phyloP scores from a whole-genome alignment of 1,140 invertebrate species.

The Apolygus lucorum region DNA sequence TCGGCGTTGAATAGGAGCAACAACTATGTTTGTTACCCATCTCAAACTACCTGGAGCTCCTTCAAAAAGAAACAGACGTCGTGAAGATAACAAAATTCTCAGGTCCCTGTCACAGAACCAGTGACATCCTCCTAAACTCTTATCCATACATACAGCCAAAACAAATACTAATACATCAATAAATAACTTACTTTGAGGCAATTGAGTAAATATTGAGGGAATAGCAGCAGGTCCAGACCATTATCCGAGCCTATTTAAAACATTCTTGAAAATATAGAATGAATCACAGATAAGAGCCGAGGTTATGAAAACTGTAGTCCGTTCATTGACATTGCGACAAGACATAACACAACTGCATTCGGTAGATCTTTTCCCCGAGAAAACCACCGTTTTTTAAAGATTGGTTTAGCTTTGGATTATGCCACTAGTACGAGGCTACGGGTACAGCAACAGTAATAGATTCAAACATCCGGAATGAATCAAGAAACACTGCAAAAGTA shows the following conservation, averaged over 20 bases:
- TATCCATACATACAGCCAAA: too few relatives aligned
- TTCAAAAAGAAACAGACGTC: too few relatives aligned
- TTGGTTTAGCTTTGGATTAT: too few relatives aligned
- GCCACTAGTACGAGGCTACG: too few relatives aligned
- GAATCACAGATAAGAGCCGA: not conserved
- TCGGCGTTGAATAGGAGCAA: conserved; percentile 62
- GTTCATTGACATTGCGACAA: conserved; percentile 1
- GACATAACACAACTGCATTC: not conserved
- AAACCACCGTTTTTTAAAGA: too few relatives aligned
- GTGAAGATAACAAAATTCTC: too few relatives aligned
- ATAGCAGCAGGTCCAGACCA: not conserved
- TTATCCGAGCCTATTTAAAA: not conserved
- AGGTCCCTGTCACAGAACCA: too few relatives aligned
- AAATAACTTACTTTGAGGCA: not conserved
- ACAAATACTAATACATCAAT: too few relatives aligned
- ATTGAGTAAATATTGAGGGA: not conserved
- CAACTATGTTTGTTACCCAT: conserved; percentile 74
- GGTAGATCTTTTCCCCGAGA: too few relatives aligned
- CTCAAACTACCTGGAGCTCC: not conserved
- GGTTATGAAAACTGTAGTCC: not conserved
- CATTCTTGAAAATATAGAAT: not conserved
- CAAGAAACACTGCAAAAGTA: not conserved
- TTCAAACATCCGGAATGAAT: too few relatives aligned
- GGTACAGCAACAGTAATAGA: too few relatives aligned
- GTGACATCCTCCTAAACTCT: too few relatives aligned